Percentiles rank a stretch among this genome's conserved stretches.
phyloP scores from a whole-genome alignment of 2,888 invertebrate species.

The Aleiodes testaceus region DNA sequence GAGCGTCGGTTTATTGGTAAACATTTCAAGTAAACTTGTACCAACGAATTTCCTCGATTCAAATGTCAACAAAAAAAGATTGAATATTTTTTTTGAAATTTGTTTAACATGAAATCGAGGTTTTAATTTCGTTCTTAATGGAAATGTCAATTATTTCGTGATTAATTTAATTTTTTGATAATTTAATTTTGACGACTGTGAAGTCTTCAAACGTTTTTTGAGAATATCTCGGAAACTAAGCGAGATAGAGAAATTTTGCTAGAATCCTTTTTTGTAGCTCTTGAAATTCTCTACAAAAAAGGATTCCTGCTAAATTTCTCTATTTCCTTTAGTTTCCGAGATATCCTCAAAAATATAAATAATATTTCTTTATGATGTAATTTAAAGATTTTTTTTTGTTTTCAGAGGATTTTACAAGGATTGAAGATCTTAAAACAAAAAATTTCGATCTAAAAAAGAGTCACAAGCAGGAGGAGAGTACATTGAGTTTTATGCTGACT shows the following conservation, averaged over 20 bases:
- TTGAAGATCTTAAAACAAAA: slow-evolving; percentile 34
- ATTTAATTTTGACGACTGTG: too few relatives aligned
- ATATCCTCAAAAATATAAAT: too few relatives aligned
- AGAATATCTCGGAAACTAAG: too few relatives aligned
- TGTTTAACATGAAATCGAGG: background rate
- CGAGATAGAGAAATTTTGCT: too few relatives aligned
- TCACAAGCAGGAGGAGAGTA: slow-evolving; percentile 36
- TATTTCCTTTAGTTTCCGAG: too few relatives aligned
- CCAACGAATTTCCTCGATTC: slow-evolving; percentile 5
- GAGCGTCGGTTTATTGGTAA: slow-evolving; percentile 22
- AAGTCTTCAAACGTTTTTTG: too few relatives aligned
- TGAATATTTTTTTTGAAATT: background rate
- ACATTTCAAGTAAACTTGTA: slow-evolving; percentile 8
- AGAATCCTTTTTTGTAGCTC: too few relatives aligned
- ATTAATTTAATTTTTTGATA: too few relatives aligned
- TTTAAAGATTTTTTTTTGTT: background rate
- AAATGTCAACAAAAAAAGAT: slow-evolving; percentile 16
- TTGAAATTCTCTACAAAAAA: too few relatives aligned
- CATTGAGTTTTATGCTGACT: slow-evolving; percentile 13
- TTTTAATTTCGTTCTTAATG: slow-evolving; percentile 5
- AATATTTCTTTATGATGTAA: background rate
- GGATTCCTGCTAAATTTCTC: too few relatives aligned
- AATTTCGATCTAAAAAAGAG: slow-evolving; percentile 33
- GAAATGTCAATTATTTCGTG: too few relatives aligned
- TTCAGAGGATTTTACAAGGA: slow-evolving; percentile 38